phyloP scores from a whole-genome alignment of 2,113 vertebrate species.

The Trogon melanurus region DNA sequence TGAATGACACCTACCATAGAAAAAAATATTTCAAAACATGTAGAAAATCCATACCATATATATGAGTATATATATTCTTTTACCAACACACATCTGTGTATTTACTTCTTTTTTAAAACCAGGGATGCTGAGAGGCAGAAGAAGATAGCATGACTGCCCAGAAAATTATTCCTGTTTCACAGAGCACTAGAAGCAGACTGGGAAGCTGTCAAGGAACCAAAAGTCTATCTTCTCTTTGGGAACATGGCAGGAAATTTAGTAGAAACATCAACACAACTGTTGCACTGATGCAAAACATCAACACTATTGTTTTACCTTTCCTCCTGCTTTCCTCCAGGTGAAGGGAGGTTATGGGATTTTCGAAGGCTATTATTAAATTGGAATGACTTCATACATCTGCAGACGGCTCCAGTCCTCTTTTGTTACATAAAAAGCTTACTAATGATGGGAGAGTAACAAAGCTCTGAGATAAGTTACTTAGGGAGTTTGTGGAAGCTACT shows the following conservation, averaged over 20 bases:
- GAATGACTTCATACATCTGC: slow-evolving; percentile 11
- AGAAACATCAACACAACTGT: slow-evolving; percentile 5
- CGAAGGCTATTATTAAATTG: background rate
- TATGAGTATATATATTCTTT: background rate
- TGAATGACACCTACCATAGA: background rate
- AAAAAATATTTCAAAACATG: background rate
- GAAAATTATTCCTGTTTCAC: background rate
- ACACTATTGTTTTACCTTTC: slow-evolving; percentile 52
- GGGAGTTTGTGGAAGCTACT: background rate
- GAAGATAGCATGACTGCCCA: background rate
- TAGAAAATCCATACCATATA: background rate
- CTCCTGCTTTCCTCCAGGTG: slow-evolving; percentile 32
- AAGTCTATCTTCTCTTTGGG: background rate
- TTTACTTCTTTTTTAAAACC: background rate
- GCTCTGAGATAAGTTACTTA: background rate
- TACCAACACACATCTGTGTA: background rate
- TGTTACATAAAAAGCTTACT: background rate
- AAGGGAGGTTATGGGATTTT: slow-evolving; percentile 10
- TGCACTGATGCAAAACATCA: background rate
- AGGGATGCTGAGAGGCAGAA: background rate
- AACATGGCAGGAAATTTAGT: slow-evolving; percentile 17
- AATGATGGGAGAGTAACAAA: background rate
- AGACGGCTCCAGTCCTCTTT: slow-evolving; percentile 1
- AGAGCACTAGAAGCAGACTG: background rate
- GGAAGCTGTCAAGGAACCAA: background rate